A percentile compares a stretch with the other conserved stretches of the same genome.
phyloP scores from a whole-genome alignment of 2,797 vertebrate species.

The Cetoscarus ocellatus region DNA sequence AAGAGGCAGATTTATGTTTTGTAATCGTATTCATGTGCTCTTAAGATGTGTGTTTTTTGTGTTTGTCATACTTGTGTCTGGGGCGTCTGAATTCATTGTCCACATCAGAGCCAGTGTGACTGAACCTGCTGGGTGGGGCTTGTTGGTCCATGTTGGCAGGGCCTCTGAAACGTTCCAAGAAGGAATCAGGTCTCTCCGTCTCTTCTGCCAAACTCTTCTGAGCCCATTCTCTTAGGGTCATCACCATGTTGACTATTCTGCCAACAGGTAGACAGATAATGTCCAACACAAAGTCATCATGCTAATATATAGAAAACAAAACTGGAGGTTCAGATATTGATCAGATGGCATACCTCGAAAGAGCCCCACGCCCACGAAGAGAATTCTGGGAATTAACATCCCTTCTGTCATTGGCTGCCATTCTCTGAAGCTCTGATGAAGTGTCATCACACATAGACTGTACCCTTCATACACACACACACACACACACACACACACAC shows the following conservation, averaged over 20 bases:
- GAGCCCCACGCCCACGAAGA: slow-evolving; percentile 77
- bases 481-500: not conserved
- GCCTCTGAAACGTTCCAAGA: slow-evolving; percentile 92
- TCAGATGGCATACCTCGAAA: slow-evolving; percentile 80
- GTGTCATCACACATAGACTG: slow-evolving; percentile 85
- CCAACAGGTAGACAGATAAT: not conserved
- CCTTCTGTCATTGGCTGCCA: slow-evolving; percentile 76
- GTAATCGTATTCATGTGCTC: not conserved
- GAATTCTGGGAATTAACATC: slow-evolving; percentile 74
- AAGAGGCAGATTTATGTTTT: not conserved
- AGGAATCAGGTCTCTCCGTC: slow-evolving; percentile 90
- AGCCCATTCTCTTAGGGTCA: slow-evolving; percentile 92
- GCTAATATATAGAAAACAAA: not conserved
- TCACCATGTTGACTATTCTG: slow-evolving; percentile 90
- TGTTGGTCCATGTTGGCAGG: slow-evolving; percentile 82
- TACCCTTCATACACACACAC: slow-evolving; percentile 46
- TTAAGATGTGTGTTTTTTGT: not conserved
- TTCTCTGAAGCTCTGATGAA: slow-evolving; percentile 87
- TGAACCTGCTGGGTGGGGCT: slow-evolving; percentile 73
- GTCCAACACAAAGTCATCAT: not conserved
- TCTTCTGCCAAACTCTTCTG: slow-evolving; percentile 89
- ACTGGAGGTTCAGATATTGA: not conserved
- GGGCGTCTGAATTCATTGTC: slow-evolving; percentile 52
- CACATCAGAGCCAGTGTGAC: slow-evolving; percentile 64
- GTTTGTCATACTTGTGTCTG: slow-evolving; percentile 73